phyloP scores from a whole-genome alignment of 2,113 vertebrate genomes.

The Cochlearius cochlearius region DNA sequence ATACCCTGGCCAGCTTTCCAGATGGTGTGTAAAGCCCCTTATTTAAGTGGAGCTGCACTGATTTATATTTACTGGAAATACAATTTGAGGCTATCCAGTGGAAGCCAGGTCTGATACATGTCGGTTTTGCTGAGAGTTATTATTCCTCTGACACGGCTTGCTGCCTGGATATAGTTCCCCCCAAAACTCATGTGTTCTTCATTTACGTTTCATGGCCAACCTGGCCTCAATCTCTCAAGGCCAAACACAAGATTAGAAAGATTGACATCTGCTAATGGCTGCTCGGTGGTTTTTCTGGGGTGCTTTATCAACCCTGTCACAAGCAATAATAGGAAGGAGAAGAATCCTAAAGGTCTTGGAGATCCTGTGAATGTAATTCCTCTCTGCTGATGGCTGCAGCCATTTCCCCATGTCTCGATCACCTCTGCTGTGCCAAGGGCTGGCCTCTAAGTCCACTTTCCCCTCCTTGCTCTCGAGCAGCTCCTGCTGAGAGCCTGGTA shows the following conservation, averaged over 20 bases:
- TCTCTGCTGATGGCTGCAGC: background rate
- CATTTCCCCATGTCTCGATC: background rate
- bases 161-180: slow-evolving; percentile 9
- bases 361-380: background rate
- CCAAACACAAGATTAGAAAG: slow-evolving; percentile 17
- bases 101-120: background rate
- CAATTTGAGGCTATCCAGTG: background rate
- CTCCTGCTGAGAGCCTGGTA: background rate
- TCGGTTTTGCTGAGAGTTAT: background rate
- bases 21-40: background rate
- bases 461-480: background rate
- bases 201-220: slow-evolving; percentile 9
- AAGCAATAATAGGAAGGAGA: background rate
- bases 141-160: background rate
- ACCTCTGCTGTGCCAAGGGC: background rate
- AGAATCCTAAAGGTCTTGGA: background rate
- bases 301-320: slow-evolving; percentile 13
- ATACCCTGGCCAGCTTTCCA: background rate
- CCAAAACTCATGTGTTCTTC: slow-evolving; percentile 19
- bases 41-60: background rate
- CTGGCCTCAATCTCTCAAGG: background rate
- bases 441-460: background rate
- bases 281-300: background rate
- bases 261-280: background rate
- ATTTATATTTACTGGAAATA: slow-evolving; percentile 31